Percentiles rank a stretch among this genome's conserved stretches.
phyloP scores from a whole-genome alignment of 2,113 vertebrate species.

The Carassius auratus region DNA sequence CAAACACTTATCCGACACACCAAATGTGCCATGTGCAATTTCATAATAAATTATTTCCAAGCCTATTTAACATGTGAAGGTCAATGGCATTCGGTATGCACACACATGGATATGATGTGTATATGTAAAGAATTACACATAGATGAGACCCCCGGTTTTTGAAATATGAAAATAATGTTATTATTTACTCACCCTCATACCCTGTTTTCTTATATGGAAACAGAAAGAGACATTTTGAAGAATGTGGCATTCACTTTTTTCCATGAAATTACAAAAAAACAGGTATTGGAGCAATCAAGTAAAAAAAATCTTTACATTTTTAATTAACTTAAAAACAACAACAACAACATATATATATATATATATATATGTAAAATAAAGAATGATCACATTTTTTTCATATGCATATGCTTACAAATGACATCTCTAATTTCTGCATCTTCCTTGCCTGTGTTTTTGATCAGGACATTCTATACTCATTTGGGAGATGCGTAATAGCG shows the following conservation, averaged over 20 bases:
- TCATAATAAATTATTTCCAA: constrained; percentile 16
- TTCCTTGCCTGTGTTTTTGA: too few relatives aligned
- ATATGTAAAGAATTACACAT: background rate
- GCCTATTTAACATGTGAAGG: constrained; percentile 1
- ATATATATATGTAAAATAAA: too few relatives aligned
- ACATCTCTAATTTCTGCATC: too few relatives aligned
- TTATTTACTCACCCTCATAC: background rate
- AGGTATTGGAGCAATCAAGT: background rate
- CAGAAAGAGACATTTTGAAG: background rate
- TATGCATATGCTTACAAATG: too few relatives aligned
- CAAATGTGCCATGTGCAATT: constrained; percentile 17
- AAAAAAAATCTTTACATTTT: background rate
- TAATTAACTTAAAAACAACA: background rate
- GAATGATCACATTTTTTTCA: too few relatives aligned
- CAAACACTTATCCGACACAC: constrained; percentile 6
- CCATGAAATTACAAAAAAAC: background rate
- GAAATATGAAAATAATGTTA: background rate
- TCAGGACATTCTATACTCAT: too few relatives aligned
- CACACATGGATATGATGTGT: background rate
- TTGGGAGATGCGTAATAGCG: too few relatives aligned
- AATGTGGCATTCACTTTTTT: background rate
- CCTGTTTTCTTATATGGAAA: background rate
- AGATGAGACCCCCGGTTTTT: background rate
- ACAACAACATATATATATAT: too few relatives aligned
- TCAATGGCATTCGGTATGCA: background rate